These are phyloP conservation scores for Ormyrus nitidulus DNA, from an alignment of 2,888 invertebrate genomes.

Conservation along the genomic window DNA sequence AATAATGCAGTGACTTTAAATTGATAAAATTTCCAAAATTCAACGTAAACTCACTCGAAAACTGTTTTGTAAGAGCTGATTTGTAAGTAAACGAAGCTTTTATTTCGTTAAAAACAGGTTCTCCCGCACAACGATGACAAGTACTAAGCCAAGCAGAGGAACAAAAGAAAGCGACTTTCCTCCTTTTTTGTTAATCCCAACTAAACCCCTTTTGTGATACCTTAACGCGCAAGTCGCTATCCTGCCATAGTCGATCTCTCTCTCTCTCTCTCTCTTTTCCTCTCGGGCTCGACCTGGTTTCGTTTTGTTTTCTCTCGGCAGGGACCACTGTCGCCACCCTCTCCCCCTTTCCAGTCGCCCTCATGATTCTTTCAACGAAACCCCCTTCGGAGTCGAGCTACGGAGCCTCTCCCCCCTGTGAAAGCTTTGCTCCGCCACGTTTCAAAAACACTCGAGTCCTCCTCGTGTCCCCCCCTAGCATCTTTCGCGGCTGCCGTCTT, in stretches of 20 bases:
- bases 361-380: constrained; percentile 44
- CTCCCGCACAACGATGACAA: not conserved
- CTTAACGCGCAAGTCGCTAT: not conserved
- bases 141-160: not conserved
- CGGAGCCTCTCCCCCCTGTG: constrained; percentile 13
- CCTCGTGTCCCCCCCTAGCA: not conserved
- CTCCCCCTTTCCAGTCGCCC: not conserved
- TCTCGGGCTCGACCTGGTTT: constrained; percentile 39
- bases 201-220: constrained; percentile 33
- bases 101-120: not conserved
- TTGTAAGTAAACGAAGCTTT: not conserved
- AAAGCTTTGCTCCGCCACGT: constrained; percentile 40
- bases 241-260: not conserved
- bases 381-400: constrained; percentile 2
- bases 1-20: too few species aligned
- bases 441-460: constrained; percentile 36
- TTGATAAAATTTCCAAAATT: too few species aligned
- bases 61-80: too few species aligned
- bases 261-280: constrained; percentile 8
- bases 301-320: constrained; percentile 41
- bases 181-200: constrained; percentile 13
- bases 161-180: not conserved
- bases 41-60: too few species aligned
- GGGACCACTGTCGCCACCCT: not conserved
- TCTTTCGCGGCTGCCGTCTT: constrained; percentile 4